Base-by-base conservation (phyloP, 2,113 vertebrate species). In the Nerophis lumbriciformis region DNA sequence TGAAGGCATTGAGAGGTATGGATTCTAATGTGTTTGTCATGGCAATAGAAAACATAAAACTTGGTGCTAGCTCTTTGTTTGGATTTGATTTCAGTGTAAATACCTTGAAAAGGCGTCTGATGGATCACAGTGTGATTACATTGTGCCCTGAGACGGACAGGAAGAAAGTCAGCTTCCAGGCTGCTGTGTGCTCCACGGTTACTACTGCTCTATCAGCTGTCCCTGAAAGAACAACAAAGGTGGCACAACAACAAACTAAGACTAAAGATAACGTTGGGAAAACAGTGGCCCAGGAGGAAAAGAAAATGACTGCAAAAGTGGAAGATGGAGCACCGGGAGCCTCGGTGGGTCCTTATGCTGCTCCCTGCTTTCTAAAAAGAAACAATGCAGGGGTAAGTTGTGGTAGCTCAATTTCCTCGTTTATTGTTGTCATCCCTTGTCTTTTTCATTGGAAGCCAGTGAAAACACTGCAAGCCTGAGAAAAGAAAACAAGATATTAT, bases 51-150 rank as follows among this genome's bases (percentile, higher is more conserved):
- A n/a, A 9, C 11, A 10, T 6, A 28, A 3, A 11, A 28, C 42
- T 45, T 12, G 42, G 42, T 45, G 42, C 4, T 28, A 35, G 11
- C 16, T 35, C 15, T 4, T 16, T 51, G 49, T 16, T 53, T 9
- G 8, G n/a, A 53, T 66, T 45, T 61, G 2, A 28, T 69, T 78
- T 48, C 8, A 87, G 85, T 19, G 3, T 64, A 9, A 65, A 55
- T 36, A 66, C 1, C 6, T 44, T 81, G 0, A 67, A 81, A 51
- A 14, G 60, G 56, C 72, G 38, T n/a, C 36, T 83, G 1, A 12
- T 59, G 7, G 47, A 61, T 15, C 6, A 12, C 0, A 9, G 6
- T 8, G 63, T 58, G 5, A 56, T 1, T 45, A 14, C 0, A 0
- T 0, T 61, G 13, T 21, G 57, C 4, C 39, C 63, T 0, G 0